Evolutionary conservation across 2,113 vertebrate species (phyloP), one percentile per base, ranked within the genome.

Genomic region (Pogonocichla stellata): DNA sequence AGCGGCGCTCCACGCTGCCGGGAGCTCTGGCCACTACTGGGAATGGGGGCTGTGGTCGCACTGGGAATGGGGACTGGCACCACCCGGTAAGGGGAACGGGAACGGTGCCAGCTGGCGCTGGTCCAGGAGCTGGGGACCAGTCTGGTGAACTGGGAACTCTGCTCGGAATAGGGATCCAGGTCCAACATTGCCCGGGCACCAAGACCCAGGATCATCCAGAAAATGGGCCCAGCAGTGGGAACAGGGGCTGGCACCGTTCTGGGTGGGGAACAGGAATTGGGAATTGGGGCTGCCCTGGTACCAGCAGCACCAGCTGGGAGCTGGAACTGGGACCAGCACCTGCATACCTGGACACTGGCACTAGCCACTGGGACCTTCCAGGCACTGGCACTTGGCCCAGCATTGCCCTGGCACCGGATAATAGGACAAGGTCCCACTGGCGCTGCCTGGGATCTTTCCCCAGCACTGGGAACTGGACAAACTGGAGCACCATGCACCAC

Each of bases 181-280:
- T 36, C 18, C 8, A 4, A 5, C 12, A 2, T 48, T 42, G 19
- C 16, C 17, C 10, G 28, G 10, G 38, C 6, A 24, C 15, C 8
- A 5, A 24, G 15, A 40, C 2, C 4, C 34, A 47, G 50, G 28
- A 36, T 78, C 26, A 17, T 12, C 26, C 12, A 12, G 36, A 13
- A 38, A 31, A 64, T 9, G 50, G 18, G 23, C 3, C 50, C 15
- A 1, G 38, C 50, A 8, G 6, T 3, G 23, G 34, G 28, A 67
- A 14, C 3, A 2, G 23, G 33, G 54, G 12, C 31, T 36, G 62
- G 26, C 20, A 25, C 0, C 9, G 3, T 6, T 12, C 16, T 25
- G 8, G 6, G 8, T 18, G 14, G 40, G 45, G n/a, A 84, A 25
- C 9, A n/a, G 45, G 26, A 72, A 7, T 1, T 6, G 7, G 12